Conservation (phyloP, 2,797 vertebrate genomes). For the Martes flavigula region DNA sequence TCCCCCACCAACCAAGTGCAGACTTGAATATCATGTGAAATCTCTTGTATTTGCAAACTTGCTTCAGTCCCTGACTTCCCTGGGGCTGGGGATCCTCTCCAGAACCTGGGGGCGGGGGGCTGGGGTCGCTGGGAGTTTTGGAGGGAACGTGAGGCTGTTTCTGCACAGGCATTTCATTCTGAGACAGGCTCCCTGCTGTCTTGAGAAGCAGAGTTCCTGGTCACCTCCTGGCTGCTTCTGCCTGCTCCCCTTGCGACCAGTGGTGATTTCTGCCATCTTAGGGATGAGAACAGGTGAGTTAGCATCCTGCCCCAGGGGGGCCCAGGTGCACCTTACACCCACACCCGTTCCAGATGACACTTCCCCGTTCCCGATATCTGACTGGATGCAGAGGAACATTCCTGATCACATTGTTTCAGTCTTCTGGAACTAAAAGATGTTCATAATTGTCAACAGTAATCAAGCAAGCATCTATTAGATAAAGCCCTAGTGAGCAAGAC, state of each 20-base stretch:
- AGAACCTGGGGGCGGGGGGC: not conserved
- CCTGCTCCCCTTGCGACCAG: not conserved
- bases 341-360: not conserved
- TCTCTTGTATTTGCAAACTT: constrained; percentile 79
- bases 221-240: not conserved
- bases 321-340: not conserved
- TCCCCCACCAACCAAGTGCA: constrained; percentile 73
- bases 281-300: not conserved
- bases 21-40: constrained; percentile 82
- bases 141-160: not conserved
- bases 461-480: not conserved
- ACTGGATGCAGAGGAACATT: not conserved
- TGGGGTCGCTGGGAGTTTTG: not conserved
- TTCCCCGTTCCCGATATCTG: not conserved
- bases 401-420: not conserved
- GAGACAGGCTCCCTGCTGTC: not conserved
- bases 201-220: not conserved
- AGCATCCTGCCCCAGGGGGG: not conserved
- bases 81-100: constrained; percentile 70
- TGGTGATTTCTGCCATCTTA: not conserved
- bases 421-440: not conserved
- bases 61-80: constrained; percentile 55
- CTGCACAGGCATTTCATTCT: not conserved
- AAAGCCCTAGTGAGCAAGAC: not conserved
- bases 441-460: not conserved